phyloP scores from a whole-genome alignment of 2,113 vertebrate species.

The Ursus arctos region DNA sequence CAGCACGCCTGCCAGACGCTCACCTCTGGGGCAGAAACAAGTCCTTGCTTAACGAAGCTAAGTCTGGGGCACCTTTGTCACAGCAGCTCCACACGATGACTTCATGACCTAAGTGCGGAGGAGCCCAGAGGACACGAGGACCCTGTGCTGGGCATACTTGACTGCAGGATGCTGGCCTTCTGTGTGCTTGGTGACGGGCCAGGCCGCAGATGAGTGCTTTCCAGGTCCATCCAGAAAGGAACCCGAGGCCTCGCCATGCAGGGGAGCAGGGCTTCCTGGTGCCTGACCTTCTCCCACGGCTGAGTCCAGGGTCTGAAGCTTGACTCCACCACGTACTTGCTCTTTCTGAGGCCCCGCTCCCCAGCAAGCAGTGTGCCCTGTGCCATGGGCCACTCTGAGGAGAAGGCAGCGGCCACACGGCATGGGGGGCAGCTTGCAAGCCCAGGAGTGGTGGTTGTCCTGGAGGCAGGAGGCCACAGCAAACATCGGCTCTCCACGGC shows the following conservation, averaged over 20 bases:
- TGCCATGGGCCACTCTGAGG: not conserved
- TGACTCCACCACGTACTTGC: not conserved
- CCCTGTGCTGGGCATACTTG: not conserved
- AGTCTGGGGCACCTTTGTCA: not conserved
- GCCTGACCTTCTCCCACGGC: not conserved
- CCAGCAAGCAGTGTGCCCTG: not conserved
- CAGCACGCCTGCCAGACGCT: not conserved
- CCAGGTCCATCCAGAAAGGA: not conserved
- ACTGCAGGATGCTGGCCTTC: not conserved
- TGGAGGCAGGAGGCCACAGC: not conserved
- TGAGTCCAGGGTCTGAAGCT: not conserved
- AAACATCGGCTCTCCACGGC: not conserved
- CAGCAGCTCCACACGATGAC: not conserved
- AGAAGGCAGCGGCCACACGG: not conserved
- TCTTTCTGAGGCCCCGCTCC: not conserved
- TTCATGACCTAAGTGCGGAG: not conserved
- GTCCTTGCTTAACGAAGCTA: not conserved
- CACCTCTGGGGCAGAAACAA: too few relatives aligned
- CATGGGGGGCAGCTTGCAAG: not conserved
- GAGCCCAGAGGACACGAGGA: not conserved
- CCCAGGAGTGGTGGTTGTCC: not conserved
- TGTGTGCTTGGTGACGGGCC: fast-evolving
- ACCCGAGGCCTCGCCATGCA: not conserved
- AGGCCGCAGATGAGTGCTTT: not conserved
- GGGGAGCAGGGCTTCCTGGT: not conserved